Evolutionary conservation across 2,113 vertebrate species (phyloP).

Genomic region (Equus quagga): DNA sequence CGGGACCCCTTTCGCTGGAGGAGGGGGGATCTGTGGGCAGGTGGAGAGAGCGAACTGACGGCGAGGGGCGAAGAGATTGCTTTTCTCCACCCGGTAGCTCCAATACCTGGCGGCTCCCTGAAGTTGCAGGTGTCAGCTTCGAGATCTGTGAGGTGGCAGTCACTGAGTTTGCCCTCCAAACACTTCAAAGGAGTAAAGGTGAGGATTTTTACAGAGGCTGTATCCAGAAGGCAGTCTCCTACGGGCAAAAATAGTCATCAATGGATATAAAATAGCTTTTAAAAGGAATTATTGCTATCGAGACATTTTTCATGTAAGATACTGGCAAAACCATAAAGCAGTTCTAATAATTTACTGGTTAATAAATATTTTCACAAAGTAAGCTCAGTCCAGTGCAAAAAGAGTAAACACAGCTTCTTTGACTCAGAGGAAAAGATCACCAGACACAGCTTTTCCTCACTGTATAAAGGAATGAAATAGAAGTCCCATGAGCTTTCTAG

Average conservation of each 20-base stretch:
- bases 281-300: neutral
- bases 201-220: too few species aligned
- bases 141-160: neutral
- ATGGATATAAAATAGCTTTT: neutral
- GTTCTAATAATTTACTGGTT: neutral
- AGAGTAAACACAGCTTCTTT: too few species aligned
- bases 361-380: neutral
- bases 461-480: rapidly evolving
- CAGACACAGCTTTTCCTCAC: neutral
- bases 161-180: neutral
- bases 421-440: rapidly evolving
- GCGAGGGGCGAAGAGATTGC: rapidly evolving
- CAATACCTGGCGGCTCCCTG: neutral
- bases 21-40: neutral
- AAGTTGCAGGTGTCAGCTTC: neutral
- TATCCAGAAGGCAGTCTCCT: neutral
- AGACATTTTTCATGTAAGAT: neutral
- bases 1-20: neutral
- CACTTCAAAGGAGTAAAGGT: neutral
- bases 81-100: neutral
- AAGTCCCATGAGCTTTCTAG: neutral
- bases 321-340: too few species aligned
- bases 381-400: neutral
- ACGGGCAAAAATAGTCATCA: neutral
- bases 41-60: neutral